phyloP scores from a whole-genome alignment of 2,113 vertebrate species.

The Sander lucioperca region DNA sequence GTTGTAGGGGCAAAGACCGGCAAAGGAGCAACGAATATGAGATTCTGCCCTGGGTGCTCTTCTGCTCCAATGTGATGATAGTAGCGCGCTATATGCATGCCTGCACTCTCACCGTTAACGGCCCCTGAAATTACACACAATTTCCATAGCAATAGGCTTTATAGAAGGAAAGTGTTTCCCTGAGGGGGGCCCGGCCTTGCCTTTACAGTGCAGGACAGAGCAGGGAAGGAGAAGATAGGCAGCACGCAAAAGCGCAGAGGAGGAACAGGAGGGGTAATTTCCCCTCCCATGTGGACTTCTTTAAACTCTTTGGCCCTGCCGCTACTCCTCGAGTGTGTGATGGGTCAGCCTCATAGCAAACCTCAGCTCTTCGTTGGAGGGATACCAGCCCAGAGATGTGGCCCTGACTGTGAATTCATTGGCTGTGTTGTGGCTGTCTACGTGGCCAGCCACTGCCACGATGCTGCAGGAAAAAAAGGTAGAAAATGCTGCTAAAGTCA shows the following conservation, averaged over 20 bases:
- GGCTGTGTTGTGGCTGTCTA: conserved; percentile 5
- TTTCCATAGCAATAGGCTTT: conserved; percentile 71
- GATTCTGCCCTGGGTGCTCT: conserved; percentile 59
- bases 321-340: conserved; percentile 44
- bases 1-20: conserved; percentile 39
- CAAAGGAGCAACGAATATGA: conserved; percentile 57
- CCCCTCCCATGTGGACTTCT: conserved; percentile 53
- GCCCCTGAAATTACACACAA: conserved; percentile 75
- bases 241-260: conserved; percentile 18
- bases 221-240: conserved; percentile 27
- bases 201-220: conserved; percentile 55
- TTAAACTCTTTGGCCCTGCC: conserved; percentile 52
- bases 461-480: background rate
- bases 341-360: conserved; percentile 50
- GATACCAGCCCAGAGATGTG: conserved; percentile 40
- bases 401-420: conserved; percentile 48
- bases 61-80: conserved; percentile 61
- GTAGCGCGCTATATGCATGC: conserved; percentile 57
- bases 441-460: background rate
- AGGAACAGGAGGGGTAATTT: conserved; percentile 41
- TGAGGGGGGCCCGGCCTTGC: conserved; percentile 26
- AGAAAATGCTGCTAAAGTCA: conserved; percentile 24
- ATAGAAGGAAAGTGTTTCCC: conserved; percentile 66
- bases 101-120: conserved; percentile 56
- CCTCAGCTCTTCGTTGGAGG: conserved; percentile 48